phyloP scores from a whole-genome alignment of 2,797 vertebrate species.

The Microctenopoma stevenorrisi region DNA sequence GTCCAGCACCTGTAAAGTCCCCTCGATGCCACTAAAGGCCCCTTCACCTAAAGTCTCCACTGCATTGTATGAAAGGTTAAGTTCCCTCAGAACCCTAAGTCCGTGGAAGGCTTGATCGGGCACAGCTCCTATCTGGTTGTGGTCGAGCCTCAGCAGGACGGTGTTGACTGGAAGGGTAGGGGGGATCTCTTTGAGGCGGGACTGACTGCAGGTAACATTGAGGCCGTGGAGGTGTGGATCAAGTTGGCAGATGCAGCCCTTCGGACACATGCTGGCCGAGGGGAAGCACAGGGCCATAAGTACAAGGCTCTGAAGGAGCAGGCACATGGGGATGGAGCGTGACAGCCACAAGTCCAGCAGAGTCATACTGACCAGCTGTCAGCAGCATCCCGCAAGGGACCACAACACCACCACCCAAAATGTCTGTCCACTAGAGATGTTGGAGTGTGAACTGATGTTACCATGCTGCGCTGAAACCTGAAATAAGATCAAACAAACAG shows the following conservation, averaged over 20 bases:
- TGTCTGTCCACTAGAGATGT: slow-evolving; percentile 41
- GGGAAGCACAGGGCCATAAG: slow-evolving; percentile 99
- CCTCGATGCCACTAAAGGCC: slow-evolving; percentile 94
- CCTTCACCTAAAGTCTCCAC: slow-evolving; percentile 96
- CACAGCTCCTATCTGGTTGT: slow-evolving; percentile 96
- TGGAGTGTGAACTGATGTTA: slow-evolving; percentile 45
- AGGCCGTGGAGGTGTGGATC: slow-evolving; percentile 87
- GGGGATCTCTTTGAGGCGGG: slow-evolving; percentile 96
- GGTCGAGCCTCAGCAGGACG: slow-evolving; percentile 92
- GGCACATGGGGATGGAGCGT: slow-evolving; percentile 98
- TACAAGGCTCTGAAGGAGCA: slow-evolving; percentile 98
- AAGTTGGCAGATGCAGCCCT: slow-evolving; percentile 94
- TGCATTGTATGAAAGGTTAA: slow-evolving; percentile 95
- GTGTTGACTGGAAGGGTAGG: slow-evolving; percentile 93
- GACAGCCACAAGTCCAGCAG: slow-evolving; percentile 98
- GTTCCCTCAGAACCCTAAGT: slow-evolving; percentile 91
- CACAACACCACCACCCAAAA: slow-evolving; percentile 81
- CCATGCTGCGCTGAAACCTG: slow-evolving; percentile 79
- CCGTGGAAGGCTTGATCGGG: slow-evolving; percentile 96
- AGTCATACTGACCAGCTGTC: slow-evolving; percentile 93
- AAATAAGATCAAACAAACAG: slow-evolving; percentile 54
- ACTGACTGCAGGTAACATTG: slow-evolving; percentile 96
- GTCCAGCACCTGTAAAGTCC: slow-evolving; percentile 94
- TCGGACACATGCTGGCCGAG: slow-evolving; percentile 98
- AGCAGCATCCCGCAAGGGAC: slow-evolving; percentile 90